Evolutionary conservation across 1,140 invertebrate species (phyloP), one percentile per base, ranked within the genome.

Genomic region (Cherax quadricarinatus): DNA sequence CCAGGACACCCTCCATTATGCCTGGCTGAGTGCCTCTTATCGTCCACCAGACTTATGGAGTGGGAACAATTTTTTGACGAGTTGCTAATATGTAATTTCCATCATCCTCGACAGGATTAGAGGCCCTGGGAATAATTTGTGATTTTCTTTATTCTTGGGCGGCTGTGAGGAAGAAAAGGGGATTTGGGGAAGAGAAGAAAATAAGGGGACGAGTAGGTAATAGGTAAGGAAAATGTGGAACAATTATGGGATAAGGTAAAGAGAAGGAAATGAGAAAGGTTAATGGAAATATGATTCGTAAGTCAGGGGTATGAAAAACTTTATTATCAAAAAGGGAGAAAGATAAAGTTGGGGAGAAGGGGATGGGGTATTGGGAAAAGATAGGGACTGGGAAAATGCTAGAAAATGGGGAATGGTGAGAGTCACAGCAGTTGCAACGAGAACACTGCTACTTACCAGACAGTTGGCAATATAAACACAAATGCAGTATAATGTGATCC

Each of bases 81-180:
- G 21, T 81, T 60, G n/a, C n/a, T 88, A 88, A 88, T 88, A 88
- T 81, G 79, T 88, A 88, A 88, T 88, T 88, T 88, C 86, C 86
- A 62, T 88, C 86, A 79, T 88, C 21, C 78, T 49, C 53, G 57
- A 79, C 53, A 70, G 86, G 86, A 88, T 88, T 88, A 88, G 21
- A 62, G 75, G 79, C 86, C 53, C 53, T 79, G 18, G 86, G 86
- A 79, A 78, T 49, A 62, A 79, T 57, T 49, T 53, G 78, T 81
- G 86, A 88, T 41, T 51, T 62, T 62, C 51, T 79, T 24, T 88
- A 41, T 12, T 87, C 48, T 86, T 21, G 70, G 16, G 24, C 21
- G 24, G 24, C 21, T 9, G n/a, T 6, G 70, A 75, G 24, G 24
- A 30, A 6, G 24, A 30, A 30, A 7, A 30, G 70, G 24, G 5